phyloP scores from a whole-genome alignment of 2,797 vertebrate genomes.

The Malacoctenus gilli region DNA sequence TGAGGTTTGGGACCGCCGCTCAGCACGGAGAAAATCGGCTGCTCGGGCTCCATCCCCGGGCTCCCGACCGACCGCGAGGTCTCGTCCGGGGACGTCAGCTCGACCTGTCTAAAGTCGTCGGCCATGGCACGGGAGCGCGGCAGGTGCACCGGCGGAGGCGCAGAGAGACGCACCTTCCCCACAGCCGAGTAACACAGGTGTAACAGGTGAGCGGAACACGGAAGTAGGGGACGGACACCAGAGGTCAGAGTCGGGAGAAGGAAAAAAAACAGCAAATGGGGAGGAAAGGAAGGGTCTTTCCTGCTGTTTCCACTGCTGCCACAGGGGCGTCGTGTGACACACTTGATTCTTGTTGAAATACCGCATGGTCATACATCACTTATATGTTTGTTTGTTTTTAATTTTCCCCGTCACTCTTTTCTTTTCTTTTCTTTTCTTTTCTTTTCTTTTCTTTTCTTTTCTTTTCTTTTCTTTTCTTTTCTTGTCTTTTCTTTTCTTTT shows the following conservation, averaged over 20 bases:
- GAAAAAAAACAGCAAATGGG: neutral
- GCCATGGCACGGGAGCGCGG: constrained; percentile 64
- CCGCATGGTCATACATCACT: too few relatives aligned
- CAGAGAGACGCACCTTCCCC: constrained; percentile 4
- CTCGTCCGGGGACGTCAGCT: constrained; percentile 48
- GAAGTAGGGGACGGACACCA: constrained; percentile 70
- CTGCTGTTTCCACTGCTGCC: constrained; percentile 22
- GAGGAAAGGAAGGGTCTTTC: constrained; percentile 11
- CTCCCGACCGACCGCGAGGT: neutral
- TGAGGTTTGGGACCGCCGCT: too few relatives aligned
- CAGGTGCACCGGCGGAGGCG: constrained; percentile 70
- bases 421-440: too few relatives aligned
- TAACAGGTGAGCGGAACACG: constrained; percentile 79
- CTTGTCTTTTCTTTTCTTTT: too few relatives aligned
- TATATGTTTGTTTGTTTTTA: too few relatives aligned
- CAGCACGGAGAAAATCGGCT: constrained; percentile 57
- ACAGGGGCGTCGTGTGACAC: too few relatives aligned
- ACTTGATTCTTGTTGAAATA: too few relatives aligned
- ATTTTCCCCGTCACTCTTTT: too few relatives aligned
- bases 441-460: too few relatives aligned
- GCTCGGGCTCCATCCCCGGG: constrained; percentile 27
- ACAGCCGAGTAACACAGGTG: constrained; percentile 76
- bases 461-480: too few relatives aligned
- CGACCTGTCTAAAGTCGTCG: constrained; percentile 57
- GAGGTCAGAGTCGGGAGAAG: constrained; percentile 48